Conservation (phyloP, 1,140 invertebrate genomes). For the Doryteuthis pealeii region DNA sequence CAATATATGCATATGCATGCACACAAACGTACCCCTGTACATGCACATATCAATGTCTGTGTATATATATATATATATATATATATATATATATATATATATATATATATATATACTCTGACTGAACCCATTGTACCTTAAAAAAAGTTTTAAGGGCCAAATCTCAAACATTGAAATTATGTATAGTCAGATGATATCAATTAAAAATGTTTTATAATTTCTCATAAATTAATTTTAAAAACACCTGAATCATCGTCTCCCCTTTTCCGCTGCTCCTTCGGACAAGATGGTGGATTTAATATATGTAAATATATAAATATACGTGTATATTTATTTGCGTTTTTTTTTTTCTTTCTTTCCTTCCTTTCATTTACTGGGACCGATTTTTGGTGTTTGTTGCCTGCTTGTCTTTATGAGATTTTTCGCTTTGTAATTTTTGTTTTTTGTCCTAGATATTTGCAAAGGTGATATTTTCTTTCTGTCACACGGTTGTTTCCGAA, state of each 20-base stretch:
- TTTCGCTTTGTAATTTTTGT: too few relatives aligned
- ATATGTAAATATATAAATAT: not conserved
- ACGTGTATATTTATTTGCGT: not conserved
- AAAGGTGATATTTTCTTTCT: not conserved
- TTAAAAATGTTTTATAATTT: not conserved
- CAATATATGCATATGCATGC: not conserved
- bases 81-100: not conserved
- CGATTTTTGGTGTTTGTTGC: not conserved
- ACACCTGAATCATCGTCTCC: not conserved
- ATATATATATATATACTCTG: not conserved
- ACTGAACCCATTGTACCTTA: not conserved
- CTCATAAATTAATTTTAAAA: not conserved
- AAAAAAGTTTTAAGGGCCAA: not conserved
- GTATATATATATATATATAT: not conserved
- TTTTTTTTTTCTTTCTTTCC: not conserved
- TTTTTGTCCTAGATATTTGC: too few relatives aligned
- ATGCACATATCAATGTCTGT: not conserved
- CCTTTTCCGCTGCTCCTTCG: too few relatives aligned
- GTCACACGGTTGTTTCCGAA: constrained; percentile 8
- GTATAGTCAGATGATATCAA: not conserved
- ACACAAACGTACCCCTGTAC: not conserved
- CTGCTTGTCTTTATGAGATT: not conserved
- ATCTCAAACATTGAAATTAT: not conserved
- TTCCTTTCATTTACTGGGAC: not conserved
- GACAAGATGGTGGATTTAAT: too few relatives aligned